These are phyloP conservation scores for Perca flavescens DNA, from an alignment of 2,113 vertebrate genomes.

Conservation along the genomic window DNA sequence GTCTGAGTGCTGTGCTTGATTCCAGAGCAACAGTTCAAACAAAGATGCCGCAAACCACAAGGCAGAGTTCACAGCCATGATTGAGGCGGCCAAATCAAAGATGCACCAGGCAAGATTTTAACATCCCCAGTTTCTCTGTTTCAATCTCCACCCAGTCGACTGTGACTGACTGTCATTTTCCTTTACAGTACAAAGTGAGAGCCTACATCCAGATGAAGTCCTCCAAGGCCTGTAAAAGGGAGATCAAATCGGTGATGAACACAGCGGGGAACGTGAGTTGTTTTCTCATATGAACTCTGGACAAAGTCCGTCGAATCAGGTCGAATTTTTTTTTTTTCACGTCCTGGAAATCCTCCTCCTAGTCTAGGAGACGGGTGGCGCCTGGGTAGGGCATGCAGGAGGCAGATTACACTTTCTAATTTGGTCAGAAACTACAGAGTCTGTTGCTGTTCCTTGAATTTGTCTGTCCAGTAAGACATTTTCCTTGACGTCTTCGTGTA, in stretches of 20 bases:
- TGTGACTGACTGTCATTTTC: slow-evolving; percentile 25
- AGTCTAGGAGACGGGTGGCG: no score
- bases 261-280: slow-evolving; percentile 94
- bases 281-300: no score
- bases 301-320: no score
- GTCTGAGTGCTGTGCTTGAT: slow-evolving; percentile 9
- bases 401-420: no score
- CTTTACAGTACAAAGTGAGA: slow-evolving; percentile 95
- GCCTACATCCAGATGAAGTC: slow-evolving; percentile 99
- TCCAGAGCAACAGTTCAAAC: slow-evolving; percentile 87
- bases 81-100: slow-evolving; percentile 95
- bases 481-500: no score
- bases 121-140: not conserved
- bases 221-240: slow-evolving; percentile 96
- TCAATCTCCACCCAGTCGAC: not conserved
- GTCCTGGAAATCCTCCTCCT: no score
- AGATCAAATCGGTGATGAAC: slow-evolving; percentile 99
- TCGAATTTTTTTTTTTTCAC: no score
- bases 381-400: no score
- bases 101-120: slow-evolving; percentile 91
- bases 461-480: no score
- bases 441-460: no score
- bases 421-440: no score
- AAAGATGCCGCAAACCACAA: slow-evolving; percentile 90
- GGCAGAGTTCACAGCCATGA: slow-evolving; percentile 89